Conservation (phyloP, 2,797 vertebrate species). For the Adrianichthys oophorus region DNA sequence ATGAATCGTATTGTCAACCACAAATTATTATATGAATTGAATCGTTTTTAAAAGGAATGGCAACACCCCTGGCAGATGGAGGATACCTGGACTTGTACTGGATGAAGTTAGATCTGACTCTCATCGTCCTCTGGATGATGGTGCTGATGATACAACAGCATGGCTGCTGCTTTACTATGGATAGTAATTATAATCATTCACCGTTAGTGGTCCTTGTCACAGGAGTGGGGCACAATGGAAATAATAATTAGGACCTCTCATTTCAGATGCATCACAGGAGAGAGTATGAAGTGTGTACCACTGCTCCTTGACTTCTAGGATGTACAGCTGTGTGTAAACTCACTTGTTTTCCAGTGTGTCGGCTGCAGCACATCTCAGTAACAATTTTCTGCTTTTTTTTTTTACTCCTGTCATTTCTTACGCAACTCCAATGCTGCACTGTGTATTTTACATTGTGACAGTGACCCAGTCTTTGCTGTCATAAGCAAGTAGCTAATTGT, state of each 20-base stretch:
- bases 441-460: conserved; percentile 41
- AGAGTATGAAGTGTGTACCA: conserved; percentile 53
- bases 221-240: conserved; percentile 75
- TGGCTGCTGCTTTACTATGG: conserved; percentile 69
- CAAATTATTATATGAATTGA: too few relatives aligned
- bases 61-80: conserved; percentile 24
- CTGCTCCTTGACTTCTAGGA: conserved; percentile 57
- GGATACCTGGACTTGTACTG: conserved; percentile 48
- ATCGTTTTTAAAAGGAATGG: too few relatives aligned
- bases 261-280: conserved; percentile 65
- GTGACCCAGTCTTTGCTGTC: conserved; percentile 56
- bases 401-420: conserved; percentile 24
- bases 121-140: conserved; percentile 69
- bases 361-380: conserved; percentile 8
- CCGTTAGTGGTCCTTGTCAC: conserved; percentile 75
- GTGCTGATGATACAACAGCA: conserved; percentile 70
- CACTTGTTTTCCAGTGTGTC: conserved; percentile 25
- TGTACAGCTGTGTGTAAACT: conserved; percentile 65
- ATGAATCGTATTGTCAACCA: too few relatives aligned
- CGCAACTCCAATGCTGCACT: background rate
- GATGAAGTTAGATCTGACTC: conserved; percentile 71
- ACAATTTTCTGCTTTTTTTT: conserved; percentile 33
- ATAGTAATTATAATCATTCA: conserved; percentile 78
- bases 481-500: conserved; percentile 55
- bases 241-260: conserved; percentile 76